These are phyloP conservation scores for Campaea margaritaria DNA, from an alignment of 2,888 invertebrate species.

Conservation along the genomic window DNA sequence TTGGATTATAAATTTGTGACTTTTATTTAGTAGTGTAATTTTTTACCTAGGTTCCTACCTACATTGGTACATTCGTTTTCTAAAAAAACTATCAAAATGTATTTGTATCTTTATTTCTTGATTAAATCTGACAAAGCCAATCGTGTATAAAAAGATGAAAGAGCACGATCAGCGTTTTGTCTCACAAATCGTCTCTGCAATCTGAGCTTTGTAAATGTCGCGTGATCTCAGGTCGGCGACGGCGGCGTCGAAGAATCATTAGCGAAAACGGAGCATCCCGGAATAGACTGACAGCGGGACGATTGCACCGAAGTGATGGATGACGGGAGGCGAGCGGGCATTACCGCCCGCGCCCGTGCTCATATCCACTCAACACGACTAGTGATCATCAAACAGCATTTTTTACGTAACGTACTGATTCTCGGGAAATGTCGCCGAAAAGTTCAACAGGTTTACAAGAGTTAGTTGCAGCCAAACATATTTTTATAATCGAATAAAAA, in stretches of 20 bases:
- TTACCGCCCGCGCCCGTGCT: constrained; percentile 44
- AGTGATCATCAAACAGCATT: constrained; percentile 49
- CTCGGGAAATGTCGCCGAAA: constrained; percentile 8
- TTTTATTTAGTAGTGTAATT: constrained; percentile 26
- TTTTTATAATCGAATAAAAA: constrained; percentile 40
- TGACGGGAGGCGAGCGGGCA: constrained; percentile 70
- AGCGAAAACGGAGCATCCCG: constrained; percentile 82
- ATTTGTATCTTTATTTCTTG: not conserved
- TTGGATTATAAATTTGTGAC: constrained; percentile 5
- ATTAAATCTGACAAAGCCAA: constrained; percentile 21
- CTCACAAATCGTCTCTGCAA: constrained; percentile 63
- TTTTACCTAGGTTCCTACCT: no score
- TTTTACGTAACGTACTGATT: constrained; percentile 11
- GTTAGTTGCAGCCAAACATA: constrained; percentile 18
- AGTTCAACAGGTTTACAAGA: constrained; percentile 13
- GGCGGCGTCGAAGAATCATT: constrained; percentile 68
- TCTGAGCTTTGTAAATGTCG: constrained; percentile 71
- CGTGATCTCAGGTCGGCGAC: constrained; percentile 61
- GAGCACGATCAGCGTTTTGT: constrained; percentile 56
- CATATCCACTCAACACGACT: constrained; percentile 61
- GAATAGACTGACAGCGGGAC: constrained; percentile 83
- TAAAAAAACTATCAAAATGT: constrained; percentile 5
- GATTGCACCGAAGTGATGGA: constrained; percentile 82
- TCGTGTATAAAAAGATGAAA: constrained; percentile 32
- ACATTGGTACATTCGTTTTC: not conserved